A percentile compares a stretch with the other conserved stretches of the same genome.
Conservation (phyloP, 2,113 vertebrate genomes). For the Deroptyus accipitrinus region DNA sequence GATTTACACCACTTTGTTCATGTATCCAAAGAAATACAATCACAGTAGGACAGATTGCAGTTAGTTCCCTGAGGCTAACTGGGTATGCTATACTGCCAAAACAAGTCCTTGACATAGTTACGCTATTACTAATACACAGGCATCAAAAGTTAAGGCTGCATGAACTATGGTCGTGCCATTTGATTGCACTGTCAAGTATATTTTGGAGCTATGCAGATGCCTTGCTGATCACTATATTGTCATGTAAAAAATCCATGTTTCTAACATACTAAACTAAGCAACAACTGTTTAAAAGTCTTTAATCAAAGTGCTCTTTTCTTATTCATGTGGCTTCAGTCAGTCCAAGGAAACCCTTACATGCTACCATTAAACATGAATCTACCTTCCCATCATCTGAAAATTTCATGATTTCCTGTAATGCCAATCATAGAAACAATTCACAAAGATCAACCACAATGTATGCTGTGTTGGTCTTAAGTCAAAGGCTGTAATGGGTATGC, state of each 20-base stretch:
- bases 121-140: background rate
- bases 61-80: background rate
- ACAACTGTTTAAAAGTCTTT: background rate
- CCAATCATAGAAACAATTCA: background rate
- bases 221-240: background rate
- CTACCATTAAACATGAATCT: background rate
- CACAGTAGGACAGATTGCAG: background rate
- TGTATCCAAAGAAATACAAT: background rate
- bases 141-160: background rate
- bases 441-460: background rate
- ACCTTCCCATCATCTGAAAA: background rate
- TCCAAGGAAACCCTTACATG: background rate
- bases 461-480: background rate
- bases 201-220: background rate
- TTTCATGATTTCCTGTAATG: background rate
- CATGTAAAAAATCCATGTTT: background rate
- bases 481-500: accelerated
- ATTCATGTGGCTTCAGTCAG: background rate
- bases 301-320: background rate
- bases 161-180: background rate
- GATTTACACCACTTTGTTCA: background rate
- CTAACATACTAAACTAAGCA: background rate
- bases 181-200: background rate
- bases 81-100: background rate
- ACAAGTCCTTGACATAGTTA: background rate